Evolutionary conservation across 2,888 invertebrate genomes (phyloP).

Genomic region (Cylindroiulus punctatus): DNA sequence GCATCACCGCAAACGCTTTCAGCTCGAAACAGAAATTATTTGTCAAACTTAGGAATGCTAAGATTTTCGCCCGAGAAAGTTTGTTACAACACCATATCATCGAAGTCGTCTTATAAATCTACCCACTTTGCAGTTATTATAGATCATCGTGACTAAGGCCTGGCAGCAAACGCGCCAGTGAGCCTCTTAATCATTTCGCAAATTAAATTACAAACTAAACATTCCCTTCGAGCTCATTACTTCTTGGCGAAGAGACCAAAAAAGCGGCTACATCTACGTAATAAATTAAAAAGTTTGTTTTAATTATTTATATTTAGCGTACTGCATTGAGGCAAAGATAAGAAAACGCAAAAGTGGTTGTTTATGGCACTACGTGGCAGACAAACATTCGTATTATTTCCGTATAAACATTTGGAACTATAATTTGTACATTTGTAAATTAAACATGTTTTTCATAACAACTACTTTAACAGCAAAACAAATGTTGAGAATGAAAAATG

Average conservation of each 20-base stretch:
- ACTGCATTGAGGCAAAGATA: neutral
- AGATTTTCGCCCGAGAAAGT: constrained; percentile 21
- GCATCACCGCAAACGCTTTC: neutral
- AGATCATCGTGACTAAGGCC: constrained; percentile 34
- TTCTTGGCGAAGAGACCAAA: neutral
- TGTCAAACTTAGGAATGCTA: constrained; percentile 29
- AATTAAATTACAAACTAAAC: constrained; percentile 40
- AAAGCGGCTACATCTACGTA: neutral
- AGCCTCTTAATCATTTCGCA: constrained; percentile 36
- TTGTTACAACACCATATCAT: constrained; percentile 1
- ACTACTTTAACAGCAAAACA: neutral
- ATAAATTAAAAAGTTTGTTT: constrained; percentile 30
- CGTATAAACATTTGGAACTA: neutral
- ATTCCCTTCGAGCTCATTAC: constrained; percentile 43
- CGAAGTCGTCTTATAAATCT: constrained; percentile 13
- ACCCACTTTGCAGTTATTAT: constrained; percentile 26
- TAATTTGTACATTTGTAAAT: neutral
- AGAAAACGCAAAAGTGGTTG: neutral
- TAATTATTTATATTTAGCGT: neutral
- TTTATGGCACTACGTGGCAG: neutral
- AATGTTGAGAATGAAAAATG: too few species aligned
- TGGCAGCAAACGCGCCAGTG: constrained; percentile 16
- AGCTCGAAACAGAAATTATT: constrained; percentile 5
- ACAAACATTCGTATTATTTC: neutral
- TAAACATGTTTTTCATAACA: neutral